Base-by-base conservation (phyloP, 2,797 vertebrate species). In the Setipinna tenuifilis region DNA sequence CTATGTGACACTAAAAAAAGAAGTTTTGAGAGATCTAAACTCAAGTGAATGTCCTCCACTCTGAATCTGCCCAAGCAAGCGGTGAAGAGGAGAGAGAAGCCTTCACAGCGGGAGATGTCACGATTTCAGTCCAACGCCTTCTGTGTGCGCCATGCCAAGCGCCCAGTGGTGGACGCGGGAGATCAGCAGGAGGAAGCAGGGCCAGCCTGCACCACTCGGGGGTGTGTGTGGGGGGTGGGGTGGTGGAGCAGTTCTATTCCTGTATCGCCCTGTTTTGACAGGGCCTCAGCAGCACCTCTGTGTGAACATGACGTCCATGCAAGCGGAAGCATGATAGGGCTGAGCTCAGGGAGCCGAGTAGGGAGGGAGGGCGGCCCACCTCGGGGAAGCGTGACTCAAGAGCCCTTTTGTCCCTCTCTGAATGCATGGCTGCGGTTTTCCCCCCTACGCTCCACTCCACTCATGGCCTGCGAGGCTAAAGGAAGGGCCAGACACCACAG, bases 201-300 rank as follows among this genome's bases (percentile, higher is more conserved):
- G n/a, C n/a, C n/a, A n/a, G n/a, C n/a, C n/a, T n/a, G n/a, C n/a
- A n/a, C 46, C 50, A 54, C 50, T 54, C 46, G 9, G 14, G 50
- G 50, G 1, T 54, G 50, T 2, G 50, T 3, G 50, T 2, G 50
- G 7, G 14, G 50, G 7, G 7, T 3, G 50, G 50, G 50, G 50
- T 54, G 50, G 50, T 54, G 7, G 50, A 54, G 7, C 14, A 14
- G 14, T 71, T 35, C 21, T 61, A 17, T 68, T 83, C 82, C 65
- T 11, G 59, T 12, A 48, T 50, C 62, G 82, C 82, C 78, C 50
- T 84, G 48, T 86, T 87, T 86, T 84, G 88, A 89, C 50, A 65
- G 46, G 62, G 25, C 35, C 23, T 87, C 85, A 86, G 65, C 78
- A 62, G 59, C 84, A 82, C 80, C 65, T 84, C 65, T 48, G 10